Base-by-base conservation (phyloP, 2,113 vertebrate genomes). In the Megaptera novaeangliae region DNA sequence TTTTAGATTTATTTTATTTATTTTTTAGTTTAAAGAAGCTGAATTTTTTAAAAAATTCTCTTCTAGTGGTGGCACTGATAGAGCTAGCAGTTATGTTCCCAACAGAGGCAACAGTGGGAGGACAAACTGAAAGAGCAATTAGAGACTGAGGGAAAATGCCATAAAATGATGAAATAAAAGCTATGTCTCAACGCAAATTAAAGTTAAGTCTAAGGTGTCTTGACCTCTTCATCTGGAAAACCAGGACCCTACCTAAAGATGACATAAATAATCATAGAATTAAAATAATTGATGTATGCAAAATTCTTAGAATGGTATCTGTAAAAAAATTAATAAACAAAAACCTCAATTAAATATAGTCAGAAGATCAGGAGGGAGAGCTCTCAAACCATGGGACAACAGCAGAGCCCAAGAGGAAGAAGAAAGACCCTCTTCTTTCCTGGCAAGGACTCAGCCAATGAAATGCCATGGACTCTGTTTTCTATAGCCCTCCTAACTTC, bases 91-190 rank as follows among this genome's bases (percentile, higher is more conserved):
- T 49, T n/a, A 68, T n/a, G 18, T 61, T 88, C 83, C 64, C 77
- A 36, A 36, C 36, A 94, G 29, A 74, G 72, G 34, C 49, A 71
- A n/a, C 4, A 39, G 63, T 21, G 52, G n/a, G 59, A 80, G 15
- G 34, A 68, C 52, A 55, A 96, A 41, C 23, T 66, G 34, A 85
- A 74, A 44, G 72, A 78, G 17, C 34, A 88, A 93, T 57, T 72
- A 93, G 4, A 88, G 18, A 84, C 2, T 25, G 15, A 49, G 57
- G 11, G 12, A 72, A 93, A 55, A 68, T 17, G 27, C 41, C 27
- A 55, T 13, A 61, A 84, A 93, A 87, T 69, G 25, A 55, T 41
- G 8, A 89, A 75, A 80, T 93, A 78, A 95, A 93, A 88, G 41
- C 13, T 63, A 83, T 61, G 29, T 18, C 3, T 81, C 21, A 66